phyloP scores from a whole-genome alignment of 2,888 invertebrate species.

The Caenorhabditis plicata region DNA sequence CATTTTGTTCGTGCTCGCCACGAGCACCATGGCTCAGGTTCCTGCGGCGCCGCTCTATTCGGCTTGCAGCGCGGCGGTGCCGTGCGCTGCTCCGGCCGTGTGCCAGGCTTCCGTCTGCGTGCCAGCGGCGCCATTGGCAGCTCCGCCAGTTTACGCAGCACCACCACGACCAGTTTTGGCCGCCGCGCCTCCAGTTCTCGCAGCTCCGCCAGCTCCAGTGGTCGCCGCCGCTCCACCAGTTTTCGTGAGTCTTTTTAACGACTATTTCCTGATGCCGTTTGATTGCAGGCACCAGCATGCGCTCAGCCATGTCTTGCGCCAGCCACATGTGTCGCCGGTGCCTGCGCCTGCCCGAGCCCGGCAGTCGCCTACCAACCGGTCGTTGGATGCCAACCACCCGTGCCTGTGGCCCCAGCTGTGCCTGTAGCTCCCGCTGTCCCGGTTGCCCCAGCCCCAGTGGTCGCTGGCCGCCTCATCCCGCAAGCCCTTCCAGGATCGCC shows the following conservation, averaged over 20 bases:
- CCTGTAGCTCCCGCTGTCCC: constrained; percentile 32
- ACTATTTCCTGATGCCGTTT: not conserved
- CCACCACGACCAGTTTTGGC: constrained; percentile 6
- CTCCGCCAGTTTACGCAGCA: constrained; percentile 24
- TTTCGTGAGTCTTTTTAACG: constrained; percentile 20
- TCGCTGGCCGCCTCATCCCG: constrained; percentile 62
- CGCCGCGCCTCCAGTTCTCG: constrained; percentile 29
- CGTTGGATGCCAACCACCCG: constrained; percentile 45
- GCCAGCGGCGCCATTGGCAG: constrained; percentile 34
- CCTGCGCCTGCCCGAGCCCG: constrained; percentile 54
- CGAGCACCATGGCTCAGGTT: too few relatives aligned
- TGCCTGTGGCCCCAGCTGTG: constrained; percentile 36
- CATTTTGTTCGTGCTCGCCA: too few relatives aligned
- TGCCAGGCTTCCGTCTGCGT: constrained; percentile 53
- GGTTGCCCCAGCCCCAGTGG: constrained; percentile 50
- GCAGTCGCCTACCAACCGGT: constrained; percentile 51
- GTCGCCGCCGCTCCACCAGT: constrained; percentile 39
- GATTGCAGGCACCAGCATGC: too few relatives aligned
- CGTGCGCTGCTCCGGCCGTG: constrained; percentile 50
- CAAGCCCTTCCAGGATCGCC: constrained; percentile 57
- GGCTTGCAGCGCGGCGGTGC: constrained; percentile 50
- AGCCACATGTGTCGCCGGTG: constrained; percentile 51
- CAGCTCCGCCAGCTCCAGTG: constrained; percentile 29
- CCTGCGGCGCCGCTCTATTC: constrained; percentile 52
- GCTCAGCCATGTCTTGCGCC: constrained; percentile 1